Base-by-base conservation (phyloP, 2,113 vertebrate species). In the Phaetusa simplex region DNA sequence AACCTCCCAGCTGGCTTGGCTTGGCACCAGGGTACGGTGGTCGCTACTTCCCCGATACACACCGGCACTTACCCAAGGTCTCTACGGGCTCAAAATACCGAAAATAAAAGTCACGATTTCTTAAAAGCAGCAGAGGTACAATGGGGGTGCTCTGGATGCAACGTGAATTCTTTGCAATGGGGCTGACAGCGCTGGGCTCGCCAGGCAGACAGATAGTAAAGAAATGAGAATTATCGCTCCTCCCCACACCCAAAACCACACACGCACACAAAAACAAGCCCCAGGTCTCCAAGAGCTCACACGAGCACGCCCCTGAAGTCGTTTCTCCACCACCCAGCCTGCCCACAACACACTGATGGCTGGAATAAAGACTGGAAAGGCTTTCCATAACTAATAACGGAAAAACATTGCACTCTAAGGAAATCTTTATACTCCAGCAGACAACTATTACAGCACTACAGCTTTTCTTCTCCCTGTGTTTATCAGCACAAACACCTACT, bases 101-200 rank as follows among this genome's bases (percentile, higher is more conserved):
- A 56, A 92, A 82, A 55, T 23, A 15, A 17, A 87, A 55, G 13
- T 22, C 4, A 16, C 6, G 43, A 8, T 56, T 77, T 88, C 53
- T 43, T 65, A 76, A 49, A 55, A 8, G 34, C 2, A 56, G 69
- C 73, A 53, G 34, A 53, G 12, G 64, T 56, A 16, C 20, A 40
- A 38, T 1, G 10, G 11, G 34, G 6, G 15, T 62, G 34, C 27
- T 81, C 20, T 36, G 59, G 77, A n/a, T 10, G 14, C 45, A 66
- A 34, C 0, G 0, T 5, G 17, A 79, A 40, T 62, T 79, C 45
- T 89, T 40, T 38, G 14, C 65, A 30, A 8, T 50, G 0, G 0
- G 45, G n/a, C 59, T 82, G 65, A 45, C 4, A 30, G 55, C 16
- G 45, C 64, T 70, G 58, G 34, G 43, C 0, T 7, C 6, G 2